Evolutionary conservation across 2,888 invertebrate species (phyloP), one percentile per base, ranked within the genome.

Genomic region (Baronia brevicornis): DNA sequence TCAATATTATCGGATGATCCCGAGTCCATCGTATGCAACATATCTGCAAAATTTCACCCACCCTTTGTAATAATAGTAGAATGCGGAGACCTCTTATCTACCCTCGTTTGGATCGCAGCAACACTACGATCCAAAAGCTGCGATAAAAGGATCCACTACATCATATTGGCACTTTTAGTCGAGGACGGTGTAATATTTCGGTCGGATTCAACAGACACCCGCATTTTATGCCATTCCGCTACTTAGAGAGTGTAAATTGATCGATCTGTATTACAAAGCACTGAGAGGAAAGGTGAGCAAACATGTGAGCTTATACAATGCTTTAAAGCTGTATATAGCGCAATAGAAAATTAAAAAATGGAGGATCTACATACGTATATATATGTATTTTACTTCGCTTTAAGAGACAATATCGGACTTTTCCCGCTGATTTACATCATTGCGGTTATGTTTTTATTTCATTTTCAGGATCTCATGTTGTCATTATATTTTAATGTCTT

Each of bases 41-140:
- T 72, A 74, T 75, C 74, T 77, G 69, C 66, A 63, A 72, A 79
- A 74, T 78, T 80, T 75, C 77, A 78, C 77, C 73, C 78, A 69
- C 75, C 79, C 80, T 70, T 61, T 72, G 67, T 67, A 73, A 73
- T 72, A 75, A 75, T 72, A 73, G 59, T 64, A 58, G 57, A 51
- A 50, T 46, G 48, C 52, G 55, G 45, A 61, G 52, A 50, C 53
- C 58, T 48, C 70, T 77, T 80, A 75, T 77, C 78, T 72, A 71
- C 77, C 80, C 77, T 73, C 63, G 51, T 55, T 54, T 49, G 49
- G 58, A 60, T 65, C 53, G 43, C 61, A 54, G 60, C 58, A 58
- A 54, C 54, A 49, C 43, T 39, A 34, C 46, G 33, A 34, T 48
- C 43, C 42, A 35, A 50, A 58, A 58, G 48, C 46, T 50, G 47